phyloP scores from a whole-genome alignment of 2,113 vertebrate species.

The Hyla sarda region DNA sequence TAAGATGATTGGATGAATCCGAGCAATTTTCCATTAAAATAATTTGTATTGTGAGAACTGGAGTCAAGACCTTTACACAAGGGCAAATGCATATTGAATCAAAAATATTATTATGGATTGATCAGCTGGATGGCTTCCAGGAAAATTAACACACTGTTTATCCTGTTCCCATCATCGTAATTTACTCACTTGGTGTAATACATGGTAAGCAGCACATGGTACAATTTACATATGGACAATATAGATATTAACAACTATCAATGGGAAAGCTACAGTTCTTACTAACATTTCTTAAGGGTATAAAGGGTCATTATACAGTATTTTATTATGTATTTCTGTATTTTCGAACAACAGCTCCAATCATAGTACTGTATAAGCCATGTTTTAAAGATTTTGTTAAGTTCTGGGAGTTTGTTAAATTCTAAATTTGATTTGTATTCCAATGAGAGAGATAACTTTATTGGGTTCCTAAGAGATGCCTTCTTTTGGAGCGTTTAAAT shows the following conservation, averaged over 20 bases:
- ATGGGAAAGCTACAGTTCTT: not conserved
- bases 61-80: constrained; percentile 12
- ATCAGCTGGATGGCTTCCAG: constrained; percentile 13
- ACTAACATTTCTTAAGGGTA: not conserved
- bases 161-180: not conserved
- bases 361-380: too few relatives aligned
- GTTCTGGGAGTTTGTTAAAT: too few relatives aligned
- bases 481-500: too few relatives aligned
- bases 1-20: constrained; percentile 11
- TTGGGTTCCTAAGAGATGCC: too few relatives aligned
- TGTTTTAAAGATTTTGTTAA: too few relatives aligned
- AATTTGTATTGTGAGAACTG: not conserved
- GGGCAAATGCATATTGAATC: constrained; percentile 27
- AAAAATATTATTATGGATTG: constrained; percentile 11
- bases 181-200: not conserved
- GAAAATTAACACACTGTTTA: constrained; percentile 23
- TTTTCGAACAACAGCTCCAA: too few relatives aligned
- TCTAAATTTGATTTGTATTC: too few relatives aligned
- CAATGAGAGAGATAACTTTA: too few relatives aligned
- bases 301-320: too few relatives aligned
- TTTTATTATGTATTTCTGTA: too few relatives aligned
- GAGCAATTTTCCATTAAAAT: constrained; percentile 15
- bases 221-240: not conserved
- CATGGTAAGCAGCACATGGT: not conserved
- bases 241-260: not conserved